phyloP scores from a whole-genome alignment of 2,113 vertebrate species.

The Pipa parva region DNA sequence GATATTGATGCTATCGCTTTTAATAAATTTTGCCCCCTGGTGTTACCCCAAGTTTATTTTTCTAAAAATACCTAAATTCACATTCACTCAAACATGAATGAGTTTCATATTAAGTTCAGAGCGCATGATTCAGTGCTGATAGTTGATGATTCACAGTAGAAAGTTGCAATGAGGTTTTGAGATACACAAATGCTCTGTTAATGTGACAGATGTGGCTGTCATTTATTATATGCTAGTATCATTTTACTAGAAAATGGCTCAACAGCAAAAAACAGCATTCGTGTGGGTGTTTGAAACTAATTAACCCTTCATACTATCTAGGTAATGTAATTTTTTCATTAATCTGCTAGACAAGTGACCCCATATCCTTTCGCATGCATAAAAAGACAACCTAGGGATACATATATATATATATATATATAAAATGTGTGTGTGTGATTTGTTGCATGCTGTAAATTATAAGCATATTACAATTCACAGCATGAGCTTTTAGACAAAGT shows the following conservation, averaged over 20 bases:
- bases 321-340: no score
- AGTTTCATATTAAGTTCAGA: slow-evolving; percentile 45
- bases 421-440: no score
- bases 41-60: no score
- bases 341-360: no score
- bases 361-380: no score
- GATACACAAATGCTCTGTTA: slow-evolving; percentile 45
- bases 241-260: slow-evolving; percentile 68
- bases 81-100: not conserved
- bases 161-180: slow-evolving; percentile 56
- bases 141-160: slow-evolving; percentile 61
- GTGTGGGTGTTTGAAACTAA: slow-evolving; percentile 47
- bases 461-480: no score
- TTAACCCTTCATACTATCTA: slow-evolving; percentile 16
- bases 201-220: slow-evolving; percentile 54
- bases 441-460: no score
- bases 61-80: not conserved
- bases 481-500: no score
- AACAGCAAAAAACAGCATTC: slow-evolving; percentile 41
- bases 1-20: no score
- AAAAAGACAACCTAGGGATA: no score
- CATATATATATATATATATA: no score
- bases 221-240: slow-evolving; percentile 58
- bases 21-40: no score
- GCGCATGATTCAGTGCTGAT: slow-evolving; percentile 53